Conservation (phyloP, 2,113 vertebrate genomes). For the Pachyramphus minor region DNA sequence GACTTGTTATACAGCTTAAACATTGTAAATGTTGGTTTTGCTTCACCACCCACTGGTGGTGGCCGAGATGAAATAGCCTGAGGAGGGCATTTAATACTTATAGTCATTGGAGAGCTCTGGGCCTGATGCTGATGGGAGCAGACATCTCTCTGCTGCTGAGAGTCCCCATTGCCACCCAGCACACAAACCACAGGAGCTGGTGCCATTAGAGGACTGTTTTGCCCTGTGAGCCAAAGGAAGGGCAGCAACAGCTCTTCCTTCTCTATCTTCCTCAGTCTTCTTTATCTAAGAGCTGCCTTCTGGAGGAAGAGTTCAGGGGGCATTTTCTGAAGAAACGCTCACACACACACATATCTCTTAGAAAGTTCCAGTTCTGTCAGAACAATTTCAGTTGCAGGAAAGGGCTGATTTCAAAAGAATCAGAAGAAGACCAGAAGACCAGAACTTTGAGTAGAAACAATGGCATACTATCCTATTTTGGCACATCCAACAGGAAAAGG, state of each 20-base stretch:
- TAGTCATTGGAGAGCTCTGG: neutral
- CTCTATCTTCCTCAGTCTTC: neutral
- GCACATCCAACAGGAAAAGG: neutral
- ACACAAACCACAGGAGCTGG: neutral
- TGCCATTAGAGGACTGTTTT: neutral
- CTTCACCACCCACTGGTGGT: conserved; percentile 27
- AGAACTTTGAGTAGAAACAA: neutral
- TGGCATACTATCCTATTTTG: neutral
- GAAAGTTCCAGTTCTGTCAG: neutral
- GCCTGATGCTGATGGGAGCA: neutral
- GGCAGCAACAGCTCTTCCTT: neutral
- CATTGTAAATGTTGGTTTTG: conserved; percentile 35
- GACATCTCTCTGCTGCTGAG: neutral
- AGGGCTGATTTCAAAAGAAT: neutral
- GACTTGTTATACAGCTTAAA: conserved; percentile 13
- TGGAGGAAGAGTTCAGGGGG: neutral
- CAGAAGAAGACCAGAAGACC: no score
- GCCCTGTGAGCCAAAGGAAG: neutral
- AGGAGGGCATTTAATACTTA: neutral
- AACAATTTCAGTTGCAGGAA: neutral
- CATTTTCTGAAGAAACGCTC: neutral
- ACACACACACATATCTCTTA: neutral
- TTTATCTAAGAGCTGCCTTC: neutral
- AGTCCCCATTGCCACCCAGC: neutral
- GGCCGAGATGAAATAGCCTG: conserved; percentile 16